Base-by-base conservation (phyloP, 2,797 vertebrate genomes). In the Chromis chromis region DNA sequence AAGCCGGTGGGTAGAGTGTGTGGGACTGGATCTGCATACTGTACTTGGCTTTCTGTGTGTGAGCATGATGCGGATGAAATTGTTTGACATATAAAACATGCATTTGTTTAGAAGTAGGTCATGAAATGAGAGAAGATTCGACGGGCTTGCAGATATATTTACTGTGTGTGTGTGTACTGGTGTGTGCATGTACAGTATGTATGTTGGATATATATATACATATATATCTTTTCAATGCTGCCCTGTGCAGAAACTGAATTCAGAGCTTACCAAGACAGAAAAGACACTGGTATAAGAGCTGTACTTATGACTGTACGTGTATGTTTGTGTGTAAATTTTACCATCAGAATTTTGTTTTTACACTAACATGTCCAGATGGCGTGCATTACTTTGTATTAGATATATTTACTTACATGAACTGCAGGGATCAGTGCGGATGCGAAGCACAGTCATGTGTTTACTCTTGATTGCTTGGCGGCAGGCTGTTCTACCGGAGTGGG, bases 1-100 rank as follows among this genome's bases (percentile, higher is more conserved):
- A 74, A 79, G 74, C 69, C 53, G 59, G 87, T 90, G 86, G 88
- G 86, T 59, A 86, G 86, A 90, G 22, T 80, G 86, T 74, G 91
- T 89, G 86, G 86, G 87, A 86, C 46, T 79, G 60, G 70, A 85
- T 87, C 78, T 82, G 77, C 82, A 87, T 87, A 77, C 75, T 84
- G 76, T 83, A 66, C 74, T 76, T 19, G 16, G 62, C 52, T 78
- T 50, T 76, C 22, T 57, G 48, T 83, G 62, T 79, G 74, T 60
- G 53, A 74, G 78, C 73, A 72, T 61, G 48, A 63, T 81, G 56
- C 57, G 56, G 24, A 61, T 70, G 36, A 83, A 88, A 76, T 60
- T 49, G 66, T 61, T 82, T 16, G 1, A 81, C 62, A 49, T 87
- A 79, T 83, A 65, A 90, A 88, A 88, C 74, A 70, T 87, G 65